These are phyloP conservation scores for Girardinichthys multiradiatus DNA, from an alignment of 2,113 vertebrate species.

Conservation along the genomic window DNA sequence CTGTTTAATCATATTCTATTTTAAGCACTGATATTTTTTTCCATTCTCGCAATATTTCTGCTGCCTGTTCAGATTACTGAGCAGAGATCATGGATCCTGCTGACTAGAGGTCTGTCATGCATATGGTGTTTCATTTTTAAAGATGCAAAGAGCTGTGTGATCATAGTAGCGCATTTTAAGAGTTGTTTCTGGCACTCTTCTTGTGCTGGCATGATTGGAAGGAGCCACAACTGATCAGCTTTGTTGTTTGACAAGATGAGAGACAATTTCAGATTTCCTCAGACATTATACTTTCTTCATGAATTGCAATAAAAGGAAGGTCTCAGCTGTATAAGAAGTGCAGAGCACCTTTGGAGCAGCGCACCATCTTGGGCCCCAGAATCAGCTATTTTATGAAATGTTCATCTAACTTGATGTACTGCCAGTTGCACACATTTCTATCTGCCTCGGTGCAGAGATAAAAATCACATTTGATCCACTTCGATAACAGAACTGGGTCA, in stretches of 20 bases:
- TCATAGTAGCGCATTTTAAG: background rate
- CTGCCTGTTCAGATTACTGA: constrained; percentile 19
- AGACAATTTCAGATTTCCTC: constrained; percentile 27
- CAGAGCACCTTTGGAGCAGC: constrained; percentile 6
- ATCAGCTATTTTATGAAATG: constrained; percentile 57
- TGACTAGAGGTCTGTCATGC: constrained; percentile 13
- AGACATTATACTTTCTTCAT: constrained; percentile 14
- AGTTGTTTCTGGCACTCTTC: constrained; percentile 5
- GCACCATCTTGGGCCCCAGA: constrained; percentile 33
- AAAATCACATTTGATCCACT: constrained; percentile 70
- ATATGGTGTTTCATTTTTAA: constrained; percentile 20
- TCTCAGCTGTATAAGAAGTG: constrained; percentile 12
- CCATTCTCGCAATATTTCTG: constrained; percentile 27
- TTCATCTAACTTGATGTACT: constrained; percentile 46
- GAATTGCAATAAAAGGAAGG: constrained; percentile 4
- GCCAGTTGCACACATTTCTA: constrained; percentile 55
- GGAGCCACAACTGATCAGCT: constrained; percentile 12
- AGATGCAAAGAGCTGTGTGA: constrained; percentile 19
- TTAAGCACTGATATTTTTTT: constrained; percentile 22
- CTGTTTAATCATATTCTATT: constrained; percentile 63
- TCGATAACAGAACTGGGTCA: constrained; percentile 75
- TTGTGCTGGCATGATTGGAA: constrained; percentile 22
- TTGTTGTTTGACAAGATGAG: constrained; percentile 12
- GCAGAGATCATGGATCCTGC: constrained; percentile 19
- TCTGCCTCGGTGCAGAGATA: constrained; percentile 42